These are phyloP conservation scores for Myotis vivesi DNA, from an alignment of 2,797 vertebrate genomes.

Conservation along the genomic window DNA sequence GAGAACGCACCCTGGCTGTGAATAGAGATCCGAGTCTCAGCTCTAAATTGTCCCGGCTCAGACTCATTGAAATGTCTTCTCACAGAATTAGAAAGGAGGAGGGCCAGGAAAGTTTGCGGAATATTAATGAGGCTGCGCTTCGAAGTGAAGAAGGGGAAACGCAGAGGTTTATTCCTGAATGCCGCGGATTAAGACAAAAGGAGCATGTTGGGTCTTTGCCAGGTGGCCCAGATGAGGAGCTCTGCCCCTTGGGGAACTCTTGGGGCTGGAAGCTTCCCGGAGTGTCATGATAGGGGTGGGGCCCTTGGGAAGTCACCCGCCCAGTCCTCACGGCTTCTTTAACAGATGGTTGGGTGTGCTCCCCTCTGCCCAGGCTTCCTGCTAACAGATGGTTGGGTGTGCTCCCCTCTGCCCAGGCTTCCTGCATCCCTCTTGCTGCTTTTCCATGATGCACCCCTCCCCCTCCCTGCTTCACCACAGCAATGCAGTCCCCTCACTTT, in stretches of 20 bases:
- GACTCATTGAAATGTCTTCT: conserved; percentile 85
- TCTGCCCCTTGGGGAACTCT: conserved; percentile 53
- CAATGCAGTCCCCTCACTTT: background rate
- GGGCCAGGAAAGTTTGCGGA: conserved; percentile 83
- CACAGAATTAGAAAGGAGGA: conserved; percentile 79
- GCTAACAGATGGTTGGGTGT: background rate
- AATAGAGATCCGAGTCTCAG: conserved; percentile 83
- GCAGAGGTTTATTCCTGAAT: conserved; percentile 82
- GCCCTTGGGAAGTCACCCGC: background rate
- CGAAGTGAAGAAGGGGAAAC: conserved; percentile 79
- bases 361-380: background rate
- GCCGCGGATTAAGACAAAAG: conserved; percentile 81
- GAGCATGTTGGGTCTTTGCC: conserved; percentile 76
- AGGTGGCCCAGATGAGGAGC: conserved; percentile 74
- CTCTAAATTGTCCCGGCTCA: conserved; percentile 80
- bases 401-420: background rate
- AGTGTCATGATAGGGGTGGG: background rate
- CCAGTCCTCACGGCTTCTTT: background rate
- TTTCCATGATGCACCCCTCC: too few relatives aligned
- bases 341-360: background rate
- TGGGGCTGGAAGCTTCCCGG: conserved; percentile 38
- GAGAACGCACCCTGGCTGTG: conserved; percentile 84
- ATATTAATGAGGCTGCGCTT: conserved; percentile 85
- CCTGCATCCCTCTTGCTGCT: background rate
- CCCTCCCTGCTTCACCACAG: background rate